Base-by-base conservation (phyloP, 2,888 invertebrate genomes). In the Tethea ocularis region DNA sequence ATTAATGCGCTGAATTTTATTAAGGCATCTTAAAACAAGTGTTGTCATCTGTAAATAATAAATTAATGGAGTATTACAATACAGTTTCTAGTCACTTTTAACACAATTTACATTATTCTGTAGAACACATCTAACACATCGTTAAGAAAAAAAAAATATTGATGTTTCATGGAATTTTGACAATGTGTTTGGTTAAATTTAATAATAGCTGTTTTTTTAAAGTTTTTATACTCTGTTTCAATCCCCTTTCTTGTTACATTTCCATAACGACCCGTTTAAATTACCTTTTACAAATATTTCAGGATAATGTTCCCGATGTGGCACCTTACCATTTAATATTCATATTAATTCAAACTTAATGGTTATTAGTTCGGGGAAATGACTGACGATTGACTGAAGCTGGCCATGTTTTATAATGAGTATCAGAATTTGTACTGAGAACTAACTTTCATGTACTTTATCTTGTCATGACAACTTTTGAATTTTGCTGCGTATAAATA, bases 251-350 rank as follows among this genome's bases (percentile, higher is more conserved):
- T 52, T 51, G 24, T 63, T 58, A 64, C 70, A 75, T 77, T 71
- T 72, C 74, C 69, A 72, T 71, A 75, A 76, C 68, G 77, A 69
- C 7, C 68, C 69, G 71, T 78, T 76, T 69, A 77, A 73, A 72
- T 61, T 74, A 70, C 69, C 72, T 75, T 70, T 77, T 69, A 68
- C 66, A 63, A 71, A 74, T 75, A 77, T 72, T 69, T 80, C 75
- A 67, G 68, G 62, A 60, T 77, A 82, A 80, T 78, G 81, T 71
- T 69, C 73, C 84, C 80, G 38, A 56, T 61, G 78, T 74, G 82
- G 77, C 77, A 74, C 72, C 71, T 71, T 67, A 63, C 67, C 56
- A 59, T 66, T 71, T 72, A 75, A 80, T 76, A 75, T 65, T 66
- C 60, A 71, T 75, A 75, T 72, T 77, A 74, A 77, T 75, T 75